Percentiles rank a stretch among this genome's conserved stretches.
Evolutionary conservation across 2,888 invertebrate species (phyloP).

Genomic region (Priocnemis perturbator): DNA sequence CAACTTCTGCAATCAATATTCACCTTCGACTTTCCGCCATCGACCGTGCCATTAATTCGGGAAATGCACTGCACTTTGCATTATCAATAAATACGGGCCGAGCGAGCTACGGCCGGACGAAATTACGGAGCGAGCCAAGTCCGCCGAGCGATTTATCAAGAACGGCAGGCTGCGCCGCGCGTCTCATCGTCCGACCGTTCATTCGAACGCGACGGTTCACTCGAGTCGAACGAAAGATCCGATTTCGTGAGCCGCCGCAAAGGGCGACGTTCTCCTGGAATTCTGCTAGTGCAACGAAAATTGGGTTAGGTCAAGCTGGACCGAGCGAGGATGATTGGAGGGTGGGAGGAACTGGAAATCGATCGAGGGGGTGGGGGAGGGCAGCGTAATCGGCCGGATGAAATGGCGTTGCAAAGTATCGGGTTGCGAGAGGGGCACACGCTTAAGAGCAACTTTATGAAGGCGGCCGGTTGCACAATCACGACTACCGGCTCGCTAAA

Average conservation of each 20-base stretch:
- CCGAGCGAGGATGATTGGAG: constrained; percentile 6
- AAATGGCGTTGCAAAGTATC: constrained; percentile 48
- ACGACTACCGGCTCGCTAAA: constrained; percentile 46
- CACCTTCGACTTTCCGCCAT: too few species aligned
- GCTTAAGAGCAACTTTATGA: constrained; percentile 30
- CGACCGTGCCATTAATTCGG: too few species aligned
- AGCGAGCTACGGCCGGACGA: too few species aligned
- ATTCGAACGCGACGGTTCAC: too few species aligned
- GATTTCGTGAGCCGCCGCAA: background rate
- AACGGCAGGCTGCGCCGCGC: too few species aligned
- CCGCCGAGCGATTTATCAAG: too few species aligned
- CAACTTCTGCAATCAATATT: too few species aligned
- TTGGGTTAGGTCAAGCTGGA: constrained; percentile 37
- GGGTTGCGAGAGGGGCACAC: constrained; percentile 35
- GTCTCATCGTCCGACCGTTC: too few species aligned
- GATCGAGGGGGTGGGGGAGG: constrained; percentile 8
- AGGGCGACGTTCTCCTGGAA: background rate
- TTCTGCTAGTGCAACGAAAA: constrained; percentile 24
- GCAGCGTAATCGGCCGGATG: constrained; percentile 47
- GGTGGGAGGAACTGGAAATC: constrained; percentile 12
- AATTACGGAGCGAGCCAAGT: too few species aligned
- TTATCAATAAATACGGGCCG: too few species aligned
- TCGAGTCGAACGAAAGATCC: too few species aligned
- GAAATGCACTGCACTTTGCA: too few species aligned
- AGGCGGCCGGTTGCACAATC: constrained; percentile 39